phyloP scores from a whole-genome alignment of 2,113 vertebrate species.

The Odontesthes bonariensis region DNA sequence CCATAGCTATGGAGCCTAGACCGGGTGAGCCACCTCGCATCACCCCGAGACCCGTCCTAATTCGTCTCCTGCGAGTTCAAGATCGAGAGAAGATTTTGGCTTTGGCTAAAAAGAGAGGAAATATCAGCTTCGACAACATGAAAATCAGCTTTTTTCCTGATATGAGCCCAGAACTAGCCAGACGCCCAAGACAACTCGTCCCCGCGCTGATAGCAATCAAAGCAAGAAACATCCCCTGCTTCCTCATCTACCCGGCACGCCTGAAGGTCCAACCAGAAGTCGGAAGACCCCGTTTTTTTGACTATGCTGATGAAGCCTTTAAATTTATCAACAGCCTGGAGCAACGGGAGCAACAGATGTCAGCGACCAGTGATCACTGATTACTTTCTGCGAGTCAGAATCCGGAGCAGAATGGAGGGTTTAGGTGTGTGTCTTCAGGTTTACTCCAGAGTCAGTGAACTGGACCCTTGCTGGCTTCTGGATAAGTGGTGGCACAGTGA shows the following conservation, averaged over 20 bases:
- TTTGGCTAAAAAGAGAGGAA: too few species aligned
- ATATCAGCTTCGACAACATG: background rate
- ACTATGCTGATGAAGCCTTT: background rate
- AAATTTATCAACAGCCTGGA: background rate
- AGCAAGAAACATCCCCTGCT: background rate
- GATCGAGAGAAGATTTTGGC: background rate
- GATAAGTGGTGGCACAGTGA: too few species aligned
- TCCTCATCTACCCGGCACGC: background rate
- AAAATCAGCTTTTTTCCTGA: background rate
- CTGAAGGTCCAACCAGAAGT: background rate
- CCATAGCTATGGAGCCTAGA: too few species aligned
- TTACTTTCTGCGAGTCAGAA: too few species aligned
- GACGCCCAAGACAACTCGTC: background rate
- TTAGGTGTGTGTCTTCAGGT: too few species aligned
- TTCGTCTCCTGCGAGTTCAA: background rate
- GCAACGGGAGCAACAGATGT: background rate
- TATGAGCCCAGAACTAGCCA: background rate
- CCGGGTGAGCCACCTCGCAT: too few species aligned
- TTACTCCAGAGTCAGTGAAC: too few species aligned
- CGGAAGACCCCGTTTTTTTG: background rate
- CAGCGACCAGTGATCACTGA: background rate
- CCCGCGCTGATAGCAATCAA: background rate
- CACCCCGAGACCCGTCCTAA: background rate
- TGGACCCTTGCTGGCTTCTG: too few species aligned
- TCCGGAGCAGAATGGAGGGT: background rate